Evolutionary conservation across 1,140 invertebrate species (phyloP), one percentile per base, ranked within the genome.

Genomic region (Aphelinus atriplicis): DNA sequence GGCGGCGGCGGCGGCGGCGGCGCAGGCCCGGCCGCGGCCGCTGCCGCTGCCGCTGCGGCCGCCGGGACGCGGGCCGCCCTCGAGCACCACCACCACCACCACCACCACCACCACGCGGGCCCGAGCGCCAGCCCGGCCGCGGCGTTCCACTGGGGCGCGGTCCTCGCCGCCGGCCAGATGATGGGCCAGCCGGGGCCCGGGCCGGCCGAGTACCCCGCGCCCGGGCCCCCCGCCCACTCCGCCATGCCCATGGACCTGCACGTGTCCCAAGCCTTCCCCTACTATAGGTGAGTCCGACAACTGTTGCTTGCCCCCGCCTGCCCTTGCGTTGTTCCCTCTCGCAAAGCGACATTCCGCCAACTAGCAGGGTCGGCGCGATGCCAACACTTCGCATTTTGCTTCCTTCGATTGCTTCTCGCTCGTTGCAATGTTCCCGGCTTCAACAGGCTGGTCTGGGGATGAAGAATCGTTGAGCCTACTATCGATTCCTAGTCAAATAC

Each of bases 191-290:
- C 85, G 69, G 80, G 80, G 26, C 81, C 80, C 3, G 79, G 82
- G 47, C 78, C 78, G 26, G 80, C 77, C 66, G 90, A 92, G 76
- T 90, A 90, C 82, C 89, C 89, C 70, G 84, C 87, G 61, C 87
- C 88, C 72, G 85, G 87, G 78, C 84, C 84, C 56, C 80, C 88
- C 68, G 80, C 86, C 71, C 88, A 92, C 65, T 90, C 92, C 78
- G 89, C 91, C 6, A 93, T 94, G 91, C 93, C 93, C 53, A 94
- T 94, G 92, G 94, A 95, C 85, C 90, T 96, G 70, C 94, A 96
- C 88, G 94, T 95, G 82, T 93, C 94, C 7, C 94, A 95, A 83
- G 94, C 93, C 71, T 96, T 95, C 84, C 93, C 94, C 62, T 96
- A 95, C 87, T 96, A 95, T 87, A 93, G 94, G 95, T 96, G 71